Base-by-base conservation (phyloP, 2,797 vertebrate genomes). In the Austrolebias charrua region DNA sequence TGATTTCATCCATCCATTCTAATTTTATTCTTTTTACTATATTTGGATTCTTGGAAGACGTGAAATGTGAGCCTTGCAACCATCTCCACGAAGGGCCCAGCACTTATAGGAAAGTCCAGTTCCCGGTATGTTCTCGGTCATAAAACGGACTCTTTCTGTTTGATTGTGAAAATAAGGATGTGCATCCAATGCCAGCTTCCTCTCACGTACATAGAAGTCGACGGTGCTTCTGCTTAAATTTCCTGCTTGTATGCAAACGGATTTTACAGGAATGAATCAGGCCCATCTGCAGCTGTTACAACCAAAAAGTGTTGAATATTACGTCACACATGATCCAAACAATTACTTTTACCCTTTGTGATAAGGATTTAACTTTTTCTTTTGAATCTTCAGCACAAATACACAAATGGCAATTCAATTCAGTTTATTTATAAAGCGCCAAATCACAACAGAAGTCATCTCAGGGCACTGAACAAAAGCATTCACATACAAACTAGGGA, bases 71-170 rank as follows among this genome's bases (percentile, higher is more conserved):
- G 73, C 71, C 92, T 76, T 85, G 86, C 84, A 93, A 93, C 84
- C 93, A 94, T 76, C 90, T 92, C 55, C 86, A 89, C 60, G 94
- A 95, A 66, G 94, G 93, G 81, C 20, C 89, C 71, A 76, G 79
- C 81, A 83, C 92, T 85, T 89, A 89, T 77, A 93, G 86, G 90
- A 95, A 94, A 81, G 93, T 90, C 56, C 80, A 88, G 66, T 87
- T 92, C 68, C 78, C 69, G 92, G 93, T 94, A 91, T 53, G 90
- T 84, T 68, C n/a, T 45, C 45, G 44, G 50, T 19, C 24, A 19
- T 48, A 28, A 16, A 52, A 51, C n/a, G 18, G 19, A 1, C 45
- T 48, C 48, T 62, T 15, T 55, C 16, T 35, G 54, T 66, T 24
- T 54, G 69, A 35, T 76, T 1, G 11, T 66, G 45, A 64, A 61